Conservation (phyloP, 2,888 invertebrate species). For the Eristalinus sepulchralis region DNA sequence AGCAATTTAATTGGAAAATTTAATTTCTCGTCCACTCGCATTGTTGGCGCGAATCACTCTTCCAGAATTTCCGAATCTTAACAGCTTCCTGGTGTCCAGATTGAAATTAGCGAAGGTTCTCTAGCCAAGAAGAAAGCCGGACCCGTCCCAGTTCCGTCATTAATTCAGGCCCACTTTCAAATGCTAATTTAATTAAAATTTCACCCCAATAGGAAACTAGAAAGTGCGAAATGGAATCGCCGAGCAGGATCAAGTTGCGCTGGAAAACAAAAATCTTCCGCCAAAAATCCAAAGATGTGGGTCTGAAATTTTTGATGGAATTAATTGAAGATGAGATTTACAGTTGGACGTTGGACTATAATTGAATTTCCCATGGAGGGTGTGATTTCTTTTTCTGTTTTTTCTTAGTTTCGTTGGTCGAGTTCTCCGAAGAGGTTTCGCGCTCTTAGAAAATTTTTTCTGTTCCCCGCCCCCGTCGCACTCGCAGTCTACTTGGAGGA, state of each 20-base stretch:
- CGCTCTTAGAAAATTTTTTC: not conserved
- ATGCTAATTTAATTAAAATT: conserved; percentile 70
- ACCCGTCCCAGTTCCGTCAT: conserved; percentile 23
- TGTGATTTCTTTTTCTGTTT: too few relatives aligned
- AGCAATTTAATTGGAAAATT: conserved; percentile 60
- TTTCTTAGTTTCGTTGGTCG: conserved; percentile 49
- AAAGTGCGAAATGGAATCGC: not conserved
- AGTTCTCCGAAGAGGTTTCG: conserved; percentile 23
- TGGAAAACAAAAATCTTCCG: conserved; percentile 3
- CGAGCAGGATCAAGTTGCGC: not conserved
- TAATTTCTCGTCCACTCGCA: conserved; percentile 28
- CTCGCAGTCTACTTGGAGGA: not conserved
- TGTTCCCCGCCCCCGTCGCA: not conserved
- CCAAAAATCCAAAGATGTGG: conserved; percentile 45
- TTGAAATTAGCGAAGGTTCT: conserved; percentile 37
- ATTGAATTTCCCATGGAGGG: conserved; percentile 67
- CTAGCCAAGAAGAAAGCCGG: not conserved
- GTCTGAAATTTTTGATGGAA: conserved; percentile 44
- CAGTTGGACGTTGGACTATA: conserved; percentile 65
- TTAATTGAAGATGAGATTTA: conserved; percentile 71
- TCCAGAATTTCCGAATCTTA: conserved; percentile 17
- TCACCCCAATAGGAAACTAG: conserved; percentile 22
- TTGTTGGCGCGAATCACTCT: conserved; percentile 35
- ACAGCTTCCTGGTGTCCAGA: conserved; percentile 12
- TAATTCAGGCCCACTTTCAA: conserved; percentile 56